phyloP scores from a whole-genome alignment of 1,140 invertebrate genomes.

The Nebria ingens region DNA sequence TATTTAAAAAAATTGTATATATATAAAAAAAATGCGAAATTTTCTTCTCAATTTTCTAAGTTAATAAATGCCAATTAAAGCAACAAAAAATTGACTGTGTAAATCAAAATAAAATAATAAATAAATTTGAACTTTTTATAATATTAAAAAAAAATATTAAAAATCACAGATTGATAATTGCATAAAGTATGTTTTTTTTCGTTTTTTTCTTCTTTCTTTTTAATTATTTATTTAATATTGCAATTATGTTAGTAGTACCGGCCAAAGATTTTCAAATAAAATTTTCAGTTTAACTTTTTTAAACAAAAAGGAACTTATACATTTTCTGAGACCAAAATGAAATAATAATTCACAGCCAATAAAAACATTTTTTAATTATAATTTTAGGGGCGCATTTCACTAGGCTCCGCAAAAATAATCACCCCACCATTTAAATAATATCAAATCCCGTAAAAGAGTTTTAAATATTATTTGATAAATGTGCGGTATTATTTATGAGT shows the following conservation, averaged over 20 bases:
- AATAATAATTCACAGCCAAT: neutral
- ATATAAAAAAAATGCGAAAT: neutral
- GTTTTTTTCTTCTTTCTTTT: neutral
- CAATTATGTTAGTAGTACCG: constrained; percentile 18
- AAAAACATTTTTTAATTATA: neutral
- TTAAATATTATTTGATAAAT: neutral
- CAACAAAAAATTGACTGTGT: neutral
- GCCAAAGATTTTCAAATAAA: constrained; percentile 16
- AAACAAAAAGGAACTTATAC: neutral
- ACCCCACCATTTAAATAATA: no score
- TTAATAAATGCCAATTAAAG: neutral
- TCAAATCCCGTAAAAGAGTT: neutral
- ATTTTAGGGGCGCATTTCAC: neutral
- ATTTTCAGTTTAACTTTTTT: neutral
- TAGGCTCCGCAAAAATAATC: no score
- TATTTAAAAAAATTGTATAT: neutral
- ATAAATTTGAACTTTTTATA: constrained; percentile 16
- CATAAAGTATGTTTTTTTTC: constrained; percentile 17
- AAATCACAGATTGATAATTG: constrained; percentile 23
- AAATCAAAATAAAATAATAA: constrained; percentile 11
- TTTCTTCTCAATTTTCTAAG: neutral
- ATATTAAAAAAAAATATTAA: constrained; percentile 10
- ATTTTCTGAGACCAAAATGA: neutral
- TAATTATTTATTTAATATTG: constrained; percentile 16
- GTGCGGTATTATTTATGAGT: neutral